A percentile compares a stretch with the other conserved stretches of the same genome.
phyloP scores from a whole-genome alignment of 2,888 invertebrate genomes.

The Pachydiplax longipennis region DNA sequence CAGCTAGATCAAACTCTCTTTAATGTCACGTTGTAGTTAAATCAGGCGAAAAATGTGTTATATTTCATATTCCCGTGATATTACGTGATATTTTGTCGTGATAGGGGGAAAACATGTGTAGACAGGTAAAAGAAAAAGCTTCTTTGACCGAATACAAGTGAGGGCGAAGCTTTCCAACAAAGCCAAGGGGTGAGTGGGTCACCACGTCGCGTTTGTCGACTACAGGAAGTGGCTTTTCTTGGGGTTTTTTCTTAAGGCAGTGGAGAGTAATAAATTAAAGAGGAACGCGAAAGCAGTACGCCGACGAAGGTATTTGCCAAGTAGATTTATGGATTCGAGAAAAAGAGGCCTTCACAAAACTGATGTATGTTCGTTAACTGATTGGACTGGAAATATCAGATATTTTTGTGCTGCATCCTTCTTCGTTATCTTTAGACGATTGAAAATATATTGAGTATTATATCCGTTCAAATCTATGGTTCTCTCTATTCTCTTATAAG shows the following conservation, averaged over 20 bases:
- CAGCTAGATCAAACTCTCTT: no score
- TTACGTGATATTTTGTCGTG: no score
- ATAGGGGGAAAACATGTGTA: no score
- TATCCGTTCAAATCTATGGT: no score
- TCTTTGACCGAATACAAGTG: neutral
- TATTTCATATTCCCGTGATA: no score
- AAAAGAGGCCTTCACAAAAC: neutral
- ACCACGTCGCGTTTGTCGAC: neutral
- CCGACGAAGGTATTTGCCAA: neutral
- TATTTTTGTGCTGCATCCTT: neutral
- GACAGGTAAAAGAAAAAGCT: no score
- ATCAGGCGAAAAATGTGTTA: no score
- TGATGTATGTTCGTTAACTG: neutral
- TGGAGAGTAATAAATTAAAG: neutral
- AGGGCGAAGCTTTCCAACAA: neutral
- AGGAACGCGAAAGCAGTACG: neutral
- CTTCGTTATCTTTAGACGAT: no score
- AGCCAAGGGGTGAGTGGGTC: neutral
- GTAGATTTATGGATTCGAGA: neutral
- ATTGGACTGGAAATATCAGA: neutral
- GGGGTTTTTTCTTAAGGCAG: neutral
- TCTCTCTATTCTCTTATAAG: no score
- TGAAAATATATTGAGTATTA: no score
- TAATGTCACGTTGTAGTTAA: no score
- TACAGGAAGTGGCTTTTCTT: neutral